Base-by-base conservation (phyloP, 2,113 vertebrate genomes). In the Nycticorax nycticorax region DNA sequence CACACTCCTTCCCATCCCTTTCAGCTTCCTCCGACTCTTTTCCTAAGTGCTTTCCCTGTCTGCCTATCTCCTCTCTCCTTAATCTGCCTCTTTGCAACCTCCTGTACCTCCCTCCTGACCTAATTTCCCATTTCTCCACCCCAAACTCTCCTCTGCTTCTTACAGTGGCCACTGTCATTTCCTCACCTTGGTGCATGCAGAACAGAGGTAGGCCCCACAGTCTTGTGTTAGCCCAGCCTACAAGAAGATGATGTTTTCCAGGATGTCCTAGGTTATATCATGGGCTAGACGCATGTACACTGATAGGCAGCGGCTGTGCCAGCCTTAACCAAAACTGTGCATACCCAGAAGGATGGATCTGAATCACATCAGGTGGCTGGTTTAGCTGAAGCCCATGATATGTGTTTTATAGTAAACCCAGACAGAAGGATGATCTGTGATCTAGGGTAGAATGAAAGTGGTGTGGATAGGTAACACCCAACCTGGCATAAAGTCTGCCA, bases 221-320 rank as follows among this genome's bases (percentile, higher is more conserved):
- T 28, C 3, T n/a, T 48, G 1, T 66, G 41, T 35, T 87, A 81
- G 39, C 12, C 18, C 45, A 62, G n/a, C 47, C 73, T 87, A 12
- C 24, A 47, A 26, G 0, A 81, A 33, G 60, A 15, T 60, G n/a
- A 43, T 67, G 41, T 78, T 74, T 92, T 87, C 45, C 18, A 8
- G 9, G 41, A 56, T 73, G 50, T 17, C 28, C n/a, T n/a, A n/a
- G n/a, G n/a, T n/a, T n/a, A n/a, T n/a, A n/a, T n/a, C n/a, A n/a
- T n/a, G n/a, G n/a, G n/a, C n/a, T n/a, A 5, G 22, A 13, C 8
- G 50, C 22, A 9, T 0, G 1, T 32, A 19, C 37, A 18, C 4
- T 12, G 14, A 19, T 30, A 45, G 47, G 28, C 59, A 63, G 4
- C 26, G 53, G 17, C 74, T 79, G 19, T 48, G 19, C 77, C 60